These are phyloP conservation scores for Megaceryle maxima DNA, from an alignment of 2,113 vertebrate species.

Conservation along the genomic window DNA sequence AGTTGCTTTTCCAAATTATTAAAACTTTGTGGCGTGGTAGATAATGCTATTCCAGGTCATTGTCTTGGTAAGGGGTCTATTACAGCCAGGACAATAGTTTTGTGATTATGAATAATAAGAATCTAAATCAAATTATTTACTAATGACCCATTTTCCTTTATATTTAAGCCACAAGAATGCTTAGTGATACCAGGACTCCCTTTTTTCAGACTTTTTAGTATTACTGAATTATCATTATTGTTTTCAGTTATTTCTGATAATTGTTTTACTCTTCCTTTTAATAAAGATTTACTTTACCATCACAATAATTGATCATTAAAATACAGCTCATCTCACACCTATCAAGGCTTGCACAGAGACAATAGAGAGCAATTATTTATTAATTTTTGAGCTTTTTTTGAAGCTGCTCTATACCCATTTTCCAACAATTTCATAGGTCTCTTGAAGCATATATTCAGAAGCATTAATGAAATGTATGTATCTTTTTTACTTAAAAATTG, in stretches of 20 bases:
- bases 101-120: not conserved
- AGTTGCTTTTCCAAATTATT: not conserved
- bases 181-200: not conserved
- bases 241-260: not conserved
- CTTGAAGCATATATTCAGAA: not conserved
- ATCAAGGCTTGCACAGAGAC: not conserved
- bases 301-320: not conserved
- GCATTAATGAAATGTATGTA: not conserved
- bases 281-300: not conserved
- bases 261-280: not conserved
- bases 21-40: not conserved
- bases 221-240: not conserved
- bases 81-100: not conserved
- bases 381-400: not conserved
- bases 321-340: not conserved
- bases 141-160: not conserved
- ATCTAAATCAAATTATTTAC: not conserved
- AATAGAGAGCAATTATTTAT: not conserved
- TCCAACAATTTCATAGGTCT: not conserved
- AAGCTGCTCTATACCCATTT: not conserved
- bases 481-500: not conserved
- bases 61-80: not conserved
- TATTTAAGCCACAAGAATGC: not conserved
- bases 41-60: not conserved
- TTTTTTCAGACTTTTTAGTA: not conserved